Percentiles rank a stretch among this genome's conserved stretches.
These are phyloP conservation scores for Gymnopithys bicolor DNA, from an alignment of 2,797 vertebrate species.

Conservation along the genomic window DNA sequence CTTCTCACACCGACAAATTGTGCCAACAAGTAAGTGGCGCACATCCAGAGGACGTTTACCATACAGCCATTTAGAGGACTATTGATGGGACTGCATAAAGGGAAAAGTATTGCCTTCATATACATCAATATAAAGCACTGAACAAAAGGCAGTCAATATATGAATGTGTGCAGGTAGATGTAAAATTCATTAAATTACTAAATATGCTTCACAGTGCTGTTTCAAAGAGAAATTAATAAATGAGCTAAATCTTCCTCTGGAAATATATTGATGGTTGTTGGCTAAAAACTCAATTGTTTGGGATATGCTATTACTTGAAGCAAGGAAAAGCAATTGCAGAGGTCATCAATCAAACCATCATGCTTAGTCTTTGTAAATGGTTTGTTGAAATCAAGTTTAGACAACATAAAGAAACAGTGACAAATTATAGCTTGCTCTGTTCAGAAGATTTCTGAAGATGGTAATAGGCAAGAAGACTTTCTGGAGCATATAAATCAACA, in stretches of 20 bases:
- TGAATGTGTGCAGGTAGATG: not conserved
- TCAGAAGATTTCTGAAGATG: not conserved
- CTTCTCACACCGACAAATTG: not conserved
- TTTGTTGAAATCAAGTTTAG: not conserved
- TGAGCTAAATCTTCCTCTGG: not conserved
- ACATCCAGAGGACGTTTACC: not conserved
- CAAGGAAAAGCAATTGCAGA: not conserved
- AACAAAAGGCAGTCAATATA: not conserved
- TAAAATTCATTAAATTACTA: not conserved
- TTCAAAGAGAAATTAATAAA: slow-evolving; percentile 26
- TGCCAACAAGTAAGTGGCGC: not conserved
- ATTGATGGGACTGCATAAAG: not conserved
- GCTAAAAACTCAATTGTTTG: not conserved
- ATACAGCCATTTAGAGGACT: not conserved
- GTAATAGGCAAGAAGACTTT: not conserved
- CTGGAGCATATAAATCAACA: not conserved
- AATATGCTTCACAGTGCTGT: not conserved
- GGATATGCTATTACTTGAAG: not conserved
- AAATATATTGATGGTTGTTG: not conserved
- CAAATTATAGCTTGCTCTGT: not conserved
- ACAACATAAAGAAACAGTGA: not conserved
- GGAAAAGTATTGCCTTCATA: not conserved
- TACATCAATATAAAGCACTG: not conserved
- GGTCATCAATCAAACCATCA: not conserved
- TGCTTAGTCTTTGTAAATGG: not conserved